phyloP scores from a whole-genome alignment of 2,113 vertebrate genomes.

The Cyanistes caeruleus region DNA sequence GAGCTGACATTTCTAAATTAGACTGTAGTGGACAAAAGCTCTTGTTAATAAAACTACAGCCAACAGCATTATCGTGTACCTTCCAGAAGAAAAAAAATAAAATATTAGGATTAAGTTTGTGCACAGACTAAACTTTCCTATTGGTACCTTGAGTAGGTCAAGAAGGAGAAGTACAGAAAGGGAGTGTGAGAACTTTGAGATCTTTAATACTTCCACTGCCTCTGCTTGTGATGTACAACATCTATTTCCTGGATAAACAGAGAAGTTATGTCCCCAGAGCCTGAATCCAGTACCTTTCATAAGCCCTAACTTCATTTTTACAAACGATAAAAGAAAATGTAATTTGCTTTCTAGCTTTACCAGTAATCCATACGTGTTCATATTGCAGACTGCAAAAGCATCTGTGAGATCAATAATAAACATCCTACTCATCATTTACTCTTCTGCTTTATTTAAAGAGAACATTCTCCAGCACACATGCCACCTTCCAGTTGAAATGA shows the following conservation, averaged over 20 bases:
- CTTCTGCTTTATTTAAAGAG: constrained; percentile 27
- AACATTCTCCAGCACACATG: neutral
- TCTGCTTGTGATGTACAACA: constrained; percentile 58
- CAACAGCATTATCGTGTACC: neutral
- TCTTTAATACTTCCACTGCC: constrained; percentile 41
- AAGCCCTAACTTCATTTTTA: constrained; percentile 66
- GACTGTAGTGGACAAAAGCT: neutral
- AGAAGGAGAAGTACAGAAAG: neutral
- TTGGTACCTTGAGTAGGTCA: neutral
- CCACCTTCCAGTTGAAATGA: neutral
- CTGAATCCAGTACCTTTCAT: constrained; percentile 55
- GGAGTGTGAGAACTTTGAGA: neutral
- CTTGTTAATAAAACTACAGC: neutral
- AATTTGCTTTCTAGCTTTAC: constrained; percentile 63
- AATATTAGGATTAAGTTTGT: neutral
- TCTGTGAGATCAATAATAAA: constrained; percentile 55
- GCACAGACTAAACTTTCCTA: neutral
- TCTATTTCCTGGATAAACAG: constrained; percentile 54
- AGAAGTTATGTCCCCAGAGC: constrained; percentile 46
- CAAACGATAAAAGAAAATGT: constrained; percentile 58
- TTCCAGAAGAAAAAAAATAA: neutral
- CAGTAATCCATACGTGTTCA: constrained; percentile 58
- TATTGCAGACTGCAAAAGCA: constrained; percentile 42
- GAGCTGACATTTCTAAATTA: neutral
- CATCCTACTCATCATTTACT: neutral